These are phyloP conservation scores for Spea bombifrons DNA, from an alignment of 2,113 vertebrate genomes.

Conservation along the genomic window DNA sequence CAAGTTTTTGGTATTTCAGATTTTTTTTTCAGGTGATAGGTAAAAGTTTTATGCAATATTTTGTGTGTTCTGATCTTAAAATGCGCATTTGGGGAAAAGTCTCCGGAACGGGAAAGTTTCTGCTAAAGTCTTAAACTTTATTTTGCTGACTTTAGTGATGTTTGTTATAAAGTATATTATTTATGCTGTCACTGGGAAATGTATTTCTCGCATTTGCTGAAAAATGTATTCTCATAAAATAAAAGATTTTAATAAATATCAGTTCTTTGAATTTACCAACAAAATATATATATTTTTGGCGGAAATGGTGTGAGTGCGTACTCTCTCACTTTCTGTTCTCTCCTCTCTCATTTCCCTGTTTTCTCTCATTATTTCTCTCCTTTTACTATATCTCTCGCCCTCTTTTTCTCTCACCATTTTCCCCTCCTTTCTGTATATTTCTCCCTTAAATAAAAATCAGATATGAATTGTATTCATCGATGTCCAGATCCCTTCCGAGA, in stretches of 20 bases:
- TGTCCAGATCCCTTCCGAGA: no score
- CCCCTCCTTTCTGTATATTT: no score
- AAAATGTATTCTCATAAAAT: constrained; percentile 26
- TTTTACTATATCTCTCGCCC: no score
- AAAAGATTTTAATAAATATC: constrained; percentile 12
- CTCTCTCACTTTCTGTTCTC: no score
- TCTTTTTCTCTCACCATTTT: no score
- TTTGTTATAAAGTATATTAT: constrained; percentile 30
- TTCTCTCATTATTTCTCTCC: no score
- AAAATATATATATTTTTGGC: constrained; percentile 20
- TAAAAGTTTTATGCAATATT: constrained; percentile 43
- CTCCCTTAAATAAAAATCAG: no score
- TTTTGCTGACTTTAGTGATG: constrained; percentile 26
- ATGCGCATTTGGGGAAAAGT: constrained; percentile 13
- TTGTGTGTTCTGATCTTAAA: constrained; percentile 32
- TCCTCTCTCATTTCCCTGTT: no score
- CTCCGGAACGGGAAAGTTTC: constrained; percentile 2
- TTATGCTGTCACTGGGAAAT: constrained; percentile 13
- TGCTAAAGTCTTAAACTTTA: constrained; percentile 8
- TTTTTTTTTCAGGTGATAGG: constrained; percentile 37
- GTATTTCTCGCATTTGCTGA: constrained; percentile 14
- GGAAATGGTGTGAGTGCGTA: neutral
- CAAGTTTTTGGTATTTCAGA: constrained; percentile 20
- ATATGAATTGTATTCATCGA: no score
- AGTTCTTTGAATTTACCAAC: constrained; percentile 13